Base-by-base conservation (phyloP, 2,888 invertebrate genomes). In the Zaprionus lineosus region DNA sequence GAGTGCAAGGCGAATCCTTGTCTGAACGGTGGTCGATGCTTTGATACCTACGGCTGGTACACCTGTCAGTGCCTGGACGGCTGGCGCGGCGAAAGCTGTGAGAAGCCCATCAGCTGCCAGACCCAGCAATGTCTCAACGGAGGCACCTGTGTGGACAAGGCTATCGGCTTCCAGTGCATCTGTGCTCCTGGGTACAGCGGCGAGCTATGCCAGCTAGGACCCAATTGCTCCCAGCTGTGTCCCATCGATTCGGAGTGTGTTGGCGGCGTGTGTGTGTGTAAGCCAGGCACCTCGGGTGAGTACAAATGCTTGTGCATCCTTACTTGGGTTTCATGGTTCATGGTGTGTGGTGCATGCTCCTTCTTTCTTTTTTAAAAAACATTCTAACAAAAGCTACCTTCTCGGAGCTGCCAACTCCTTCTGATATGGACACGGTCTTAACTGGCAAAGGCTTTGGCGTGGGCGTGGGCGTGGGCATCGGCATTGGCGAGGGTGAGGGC, bases 41-140 rank as follows among this genome's bases (percentile, higher is more conserved):
- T 94, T 89, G 95, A 96, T 89, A 95, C 93, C 50, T 96, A 96
- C 89, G 96, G 96, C 8, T 92, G 94, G 43, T 97, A 93, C 86
- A 91, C 87, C 70, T 97, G 97, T 88, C 93, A 94, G 78, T 97
- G 97, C 89, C 91, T 91, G 48, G 91, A 92, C 7, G 95, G 95
- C n/a, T 96, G 94, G 91, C 94, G 93, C 50, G 97, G 97, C 16
- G 93, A 93, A 59, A 93, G 94, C 65, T 97, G 97, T 87, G 94
- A 95, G 84, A 91, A 91, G 87, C 93, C 86, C 3, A 87, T 90
- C 21, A 90, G 89, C 72, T 96, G 96, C 89, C 92, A 92, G 64
- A 93, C 92, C 33, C 93, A 92, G 74, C 95, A 94, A 31, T 96
- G 96, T 85, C 91, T 91, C 64, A 94, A 96, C 89, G 95, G 95